A percentile compares a stretch with the other conserved stretches of the same genome.
Conservation (phyloP, 2,797 vertebrate genomes). For the Myotis myotis region DNA sequence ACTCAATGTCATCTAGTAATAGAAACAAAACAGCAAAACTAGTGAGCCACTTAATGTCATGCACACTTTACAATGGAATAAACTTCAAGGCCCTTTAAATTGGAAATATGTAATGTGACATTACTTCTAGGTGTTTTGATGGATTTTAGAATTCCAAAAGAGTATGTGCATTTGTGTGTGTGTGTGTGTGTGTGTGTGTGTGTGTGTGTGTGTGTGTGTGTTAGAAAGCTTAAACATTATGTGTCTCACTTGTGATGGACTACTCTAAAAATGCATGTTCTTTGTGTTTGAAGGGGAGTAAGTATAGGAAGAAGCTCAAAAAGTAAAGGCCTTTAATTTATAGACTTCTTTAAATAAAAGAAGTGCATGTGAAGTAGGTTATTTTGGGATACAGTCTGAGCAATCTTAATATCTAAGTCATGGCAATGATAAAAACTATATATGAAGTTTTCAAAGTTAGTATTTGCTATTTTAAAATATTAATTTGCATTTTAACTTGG, state of each 20-base stretch:
- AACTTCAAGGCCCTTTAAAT: neutral
- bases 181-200: neutral
- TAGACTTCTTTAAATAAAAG: neutral
- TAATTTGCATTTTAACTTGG: conserved; percentile 5
- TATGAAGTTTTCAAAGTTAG: conserved; percentile 2
- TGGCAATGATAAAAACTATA: neutral
- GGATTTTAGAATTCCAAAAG: conserved; percentile 24
- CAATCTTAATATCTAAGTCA: conserved; percentile 6
- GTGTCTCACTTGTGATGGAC: neutral
- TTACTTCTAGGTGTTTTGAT: neutral
- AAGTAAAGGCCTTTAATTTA: conserved; percentile 2
- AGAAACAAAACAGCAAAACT: neutral
- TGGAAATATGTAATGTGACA: neutral
- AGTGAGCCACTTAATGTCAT: neutral
- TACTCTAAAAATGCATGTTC: neutral
- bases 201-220: neutral
- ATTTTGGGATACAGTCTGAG: neutral
- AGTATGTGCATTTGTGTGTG: neutral
- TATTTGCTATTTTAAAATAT: conserved; percentile 48
- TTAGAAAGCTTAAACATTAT: neutral
- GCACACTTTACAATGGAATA: neutral
- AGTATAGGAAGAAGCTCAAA: neutral
- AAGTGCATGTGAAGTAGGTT: neutral
- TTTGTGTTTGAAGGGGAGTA: neutral
- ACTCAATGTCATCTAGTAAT: neutral